A percentile compares a stretch with the other conserved stretches of the same genome.
These are phyloP conservation scores for Nanger granti DNA, from an alignment of 2,113 vertebrate species.

Conservation along the genomic window DNA sequence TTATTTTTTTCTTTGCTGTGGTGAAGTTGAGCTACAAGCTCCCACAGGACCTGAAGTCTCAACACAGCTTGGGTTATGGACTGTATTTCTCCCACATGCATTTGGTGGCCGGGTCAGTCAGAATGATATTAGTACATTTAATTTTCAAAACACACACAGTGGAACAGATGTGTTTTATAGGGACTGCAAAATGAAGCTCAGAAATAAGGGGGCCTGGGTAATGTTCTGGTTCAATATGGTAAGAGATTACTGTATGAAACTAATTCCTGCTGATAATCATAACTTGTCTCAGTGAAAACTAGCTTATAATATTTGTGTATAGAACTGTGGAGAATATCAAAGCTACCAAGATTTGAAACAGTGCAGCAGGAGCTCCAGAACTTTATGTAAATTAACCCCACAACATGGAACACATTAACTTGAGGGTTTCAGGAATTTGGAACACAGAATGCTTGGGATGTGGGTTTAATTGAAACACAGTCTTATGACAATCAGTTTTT, in stretches of 20 bases:
- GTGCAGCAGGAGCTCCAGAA: conserved; percentile 50
- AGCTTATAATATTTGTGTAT: conserved; percentile 43
- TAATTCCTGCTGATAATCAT: conserved; percentile 64
- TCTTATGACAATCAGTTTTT: conserved; percentile 61
- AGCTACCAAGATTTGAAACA: conserved; percentile 56
- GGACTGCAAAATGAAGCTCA: conserved; percentile 39
- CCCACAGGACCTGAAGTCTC: conserved; percentile 5
- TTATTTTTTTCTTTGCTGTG: background rate
- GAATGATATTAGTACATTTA: conserved; percentile 49
- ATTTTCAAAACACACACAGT: conserved; percentile 56
- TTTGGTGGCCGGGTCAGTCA: conserved; percentile 11
- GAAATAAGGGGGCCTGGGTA: conserved; percentile 40
- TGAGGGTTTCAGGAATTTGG: conserved; percentile 67
- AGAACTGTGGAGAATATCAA: conserved; percentile 60
- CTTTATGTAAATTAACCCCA: conserved; percentile 53
- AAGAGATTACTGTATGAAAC: conserved; percentile 36
- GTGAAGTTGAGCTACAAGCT: conserved; percentile 4
- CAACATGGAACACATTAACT: conserved; percentile 66
- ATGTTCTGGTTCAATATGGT: conserved; percentile 23
- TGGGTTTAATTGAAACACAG: conserved; percentile 66
- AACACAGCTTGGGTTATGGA: background rate
- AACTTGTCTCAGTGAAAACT: conserved; percentile 58
- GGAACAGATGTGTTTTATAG: conserved; percentile 54
- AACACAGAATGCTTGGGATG: conserved; percentile 62
- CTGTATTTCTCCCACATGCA: conserved; percentile 37